Percentiles rank a stretch among this genome's conserved stretches.
Conservation (phyloP, 37 sponge, comb jelly and placozoan genomes). For the Axinella damicornis region DNA sequence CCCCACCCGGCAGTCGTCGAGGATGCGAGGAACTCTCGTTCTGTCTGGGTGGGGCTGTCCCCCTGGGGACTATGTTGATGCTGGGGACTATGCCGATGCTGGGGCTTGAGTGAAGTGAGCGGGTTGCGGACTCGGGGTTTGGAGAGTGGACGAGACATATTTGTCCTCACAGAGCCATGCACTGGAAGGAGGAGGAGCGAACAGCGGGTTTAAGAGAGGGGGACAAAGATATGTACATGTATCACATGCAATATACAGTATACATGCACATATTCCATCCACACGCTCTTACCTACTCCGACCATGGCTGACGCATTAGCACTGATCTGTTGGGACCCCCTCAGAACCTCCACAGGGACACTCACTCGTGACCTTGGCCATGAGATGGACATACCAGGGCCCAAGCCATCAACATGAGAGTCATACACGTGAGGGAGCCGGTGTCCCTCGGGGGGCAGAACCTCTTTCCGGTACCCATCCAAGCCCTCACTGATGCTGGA, state of each 20-base stretch:
- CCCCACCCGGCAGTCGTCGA: constrained; percentile 2
- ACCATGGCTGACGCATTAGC: not conserved
- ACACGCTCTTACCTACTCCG: constrained; percentile 20
- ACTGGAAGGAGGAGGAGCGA: not conserved
- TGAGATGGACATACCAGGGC: constrained; percentile 5
- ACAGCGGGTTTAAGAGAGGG: not conserved
- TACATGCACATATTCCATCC: constrained; percentile 29
- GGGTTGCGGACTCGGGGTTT: constrained; percentile 81
- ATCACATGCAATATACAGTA: not conserved
- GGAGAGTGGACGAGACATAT: constrained; percentile 53
- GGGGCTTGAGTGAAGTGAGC: constrained; percentile 37
- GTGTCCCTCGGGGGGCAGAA: not conserved
- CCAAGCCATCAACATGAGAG: too few species aligned
- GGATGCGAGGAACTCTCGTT: constrained; percentile 51
- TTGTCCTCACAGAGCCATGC: constrained; percentile 13
- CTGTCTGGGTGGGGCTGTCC: constrained; percentile 57
- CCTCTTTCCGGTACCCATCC: too few species aligned
- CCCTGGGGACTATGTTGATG: not conserved
- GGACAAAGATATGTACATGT: constrained; percentile 7
- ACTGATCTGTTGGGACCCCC: constrained; percentile 28
- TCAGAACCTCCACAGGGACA: not conserved
- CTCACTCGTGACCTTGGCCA: constrained; percentile 10
- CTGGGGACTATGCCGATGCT: not conserved
- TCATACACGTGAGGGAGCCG: not conserved
- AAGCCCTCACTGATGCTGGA: too few species aligned